These are phyloP conservation scores for Synaphobranchus kaupii DNA, from an alignment of 2,797 vertebrate species.

Conservation along the genomic window DNA sequence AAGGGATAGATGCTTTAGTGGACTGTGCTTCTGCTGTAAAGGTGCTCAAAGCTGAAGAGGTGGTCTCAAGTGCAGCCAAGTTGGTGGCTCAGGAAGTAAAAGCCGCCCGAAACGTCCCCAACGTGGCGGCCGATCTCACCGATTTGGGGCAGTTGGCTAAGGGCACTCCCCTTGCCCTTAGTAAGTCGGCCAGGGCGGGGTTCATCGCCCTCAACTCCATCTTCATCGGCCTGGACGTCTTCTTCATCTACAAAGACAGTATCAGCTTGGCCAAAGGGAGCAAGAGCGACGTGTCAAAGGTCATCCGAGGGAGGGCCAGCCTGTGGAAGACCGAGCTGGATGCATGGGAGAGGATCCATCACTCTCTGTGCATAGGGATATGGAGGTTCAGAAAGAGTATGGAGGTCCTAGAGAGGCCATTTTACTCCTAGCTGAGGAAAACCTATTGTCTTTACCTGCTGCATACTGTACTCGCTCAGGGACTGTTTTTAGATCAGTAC, in stretches of 20 bases:
- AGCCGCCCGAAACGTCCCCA: conserved; percentile 50
- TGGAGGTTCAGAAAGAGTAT: conserved; percentile 35
- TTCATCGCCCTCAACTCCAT: conserved; percentile 45
- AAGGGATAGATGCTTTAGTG: conserved; percentile 38
- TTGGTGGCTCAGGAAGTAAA: conserved; percentile 50
- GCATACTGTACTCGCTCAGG: too few species aligned
- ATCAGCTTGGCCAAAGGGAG: conserved; percentile 65
- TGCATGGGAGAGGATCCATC: conserved; percentile 58
- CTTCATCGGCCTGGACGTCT: background rate
- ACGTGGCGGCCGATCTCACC: conserved; percentile 61
- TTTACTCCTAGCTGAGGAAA: conserved; percentile 41
- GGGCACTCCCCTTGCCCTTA: conserved; percentile 52
- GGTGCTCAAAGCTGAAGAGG: conserved; percentile 41
- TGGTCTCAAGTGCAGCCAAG: conserved; percentile 37
- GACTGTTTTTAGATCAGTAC: too few species aligned
- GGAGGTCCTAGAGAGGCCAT: conserved; percentile 54
- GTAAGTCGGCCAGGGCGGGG: conserved; percentile 54
- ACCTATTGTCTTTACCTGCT: too few species aligned
- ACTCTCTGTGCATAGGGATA: conserved; percentile 51
- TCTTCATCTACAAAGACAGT: conserved; percentile 70
- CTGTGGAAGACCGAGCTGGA: conserved; percentile 65
- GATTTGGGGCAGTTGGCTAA: conserved; percentile 62
- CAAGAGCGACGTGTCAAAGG: conserved; percentile 56
- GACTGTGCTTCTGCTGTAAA: conserved; percentile 48
- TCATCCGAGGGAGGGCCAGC: conserved; percentile 63